A percentile compares a stretch with the other conserved stretches of the same genome.
phyloP scores from a whole-genome alignment of 2,113 vertebrate genomes.

The Cricetomys ansorgei region DNA sequence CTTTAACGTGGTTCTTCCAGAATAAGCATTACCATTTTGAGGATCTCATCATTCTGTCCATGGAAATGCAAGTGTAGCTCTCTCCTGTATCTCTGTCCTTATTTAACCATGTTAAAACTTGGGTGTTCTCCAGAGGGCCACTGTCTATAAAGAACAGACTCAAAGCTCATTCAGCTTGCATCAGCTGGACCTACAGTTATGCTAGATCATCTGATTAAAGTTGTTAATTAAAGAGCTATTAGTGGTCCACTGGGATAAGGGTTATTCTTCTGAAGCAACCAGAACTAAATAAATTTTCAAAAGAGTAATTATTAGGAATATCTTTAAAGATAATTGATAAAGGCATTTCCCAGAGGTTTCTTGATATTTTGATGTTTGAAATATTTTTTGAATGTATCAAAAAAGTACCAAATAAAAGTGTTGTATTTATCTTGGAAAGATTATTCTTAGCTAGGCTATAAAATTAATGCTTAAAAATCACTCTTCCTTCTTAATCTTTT shows the following conservation, averaged over 20 bases:
- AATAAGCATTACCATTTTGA: not conserved
- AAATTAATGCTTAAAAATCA: not conserved
- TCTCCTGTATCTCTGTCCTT: not conserved
- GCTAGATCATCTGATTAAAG: not conserved
- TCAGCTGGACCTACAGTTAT: not conserved
- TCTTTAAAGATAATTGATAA: not conserved
- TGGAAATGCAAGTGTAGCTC: not conserved
- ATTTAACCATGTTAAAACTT: not conserved
- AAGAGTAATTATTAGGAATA: not conserved
- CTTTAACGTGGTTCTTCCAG: not conserved
- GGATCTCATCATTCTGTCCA: conserved; percentile 19
- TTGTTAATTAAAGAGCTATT: not conserved
- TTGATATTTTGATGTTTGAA: not conserved
- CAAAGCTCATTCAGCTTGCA: not conserved
- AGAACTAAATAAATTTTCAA: not conserved
- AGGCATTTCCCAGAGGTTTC: not conserved
- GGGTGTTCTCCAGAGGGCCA: not conserved
- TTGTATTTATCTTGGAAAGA: not conserved
- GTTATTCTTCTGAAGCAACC: not conserved
- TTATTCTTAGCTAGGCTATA: not conserved
- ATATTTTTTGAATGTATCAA: not conserved
- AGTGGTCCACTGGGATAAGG: not conserved
- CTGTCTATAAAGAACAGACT: not conserved
- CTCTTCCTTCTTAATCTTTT: not conserved
- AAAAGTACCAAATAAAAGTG: not conserved